Evolutionary conservation across 35 echinoderm and acorn worm genomes (phyloP).

Genomic region (Anneissia japonica): DNA sequence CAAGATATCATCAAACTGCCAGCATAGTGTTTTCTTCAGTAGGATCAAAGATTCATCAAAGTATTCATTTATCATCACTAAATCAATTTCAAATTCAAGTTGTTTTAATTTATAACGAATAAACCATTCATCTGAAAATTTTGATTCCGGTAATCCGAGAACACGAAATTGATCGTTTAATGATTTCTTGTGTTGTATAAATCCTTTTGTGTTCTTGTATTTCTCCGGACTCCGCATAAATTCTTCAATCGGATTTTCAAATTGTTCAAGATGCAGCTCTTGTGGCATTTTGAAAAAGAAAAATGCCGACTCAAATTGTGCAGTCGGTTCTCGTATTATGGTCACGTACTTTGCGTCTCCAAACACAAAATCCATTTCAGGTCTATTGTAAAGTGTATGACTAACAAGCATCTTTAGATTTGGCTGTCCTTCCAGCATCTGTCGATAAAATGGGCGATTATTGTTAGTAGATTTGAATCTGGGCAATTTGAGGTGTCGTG

Average conservation of each 20-base stretch:
- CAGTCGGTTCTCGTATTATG: not conserved
- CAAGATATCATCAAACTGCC: not conserved
- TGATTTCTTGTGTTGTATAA: not conserved
- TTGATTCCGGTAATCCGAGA: not conserved
- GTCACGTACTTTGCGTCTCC: not conserved
- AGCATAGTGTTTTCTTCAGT: constrained; percentile 1
- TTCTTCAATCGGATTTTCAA: not conserved
- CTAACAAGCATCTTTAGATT: not conserved
- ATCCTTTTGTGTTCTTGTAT: not conserved
- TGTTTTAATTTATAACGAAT: not conserved
- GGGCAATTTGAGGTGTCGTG: not conserved
- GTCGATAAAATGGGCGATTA: not conserved
- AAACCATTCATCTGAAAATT: not conserved
- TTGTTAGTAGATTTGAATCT: not conserved
- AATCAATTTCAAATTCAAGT: not conserved
- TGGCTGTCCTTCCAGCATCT: not conserved
- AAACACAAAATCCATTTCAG: not conserved
- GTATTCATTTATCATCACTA: not conserved
- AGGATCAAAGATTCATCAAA: constrained; percentile 14
- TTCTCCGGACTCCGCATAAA: not conserved
- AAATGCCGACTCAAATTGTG: not conserved
- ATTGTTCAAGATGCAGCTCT: not conserved
- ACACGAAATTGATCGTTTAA: not conserved
- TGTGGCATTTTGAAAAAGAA: not conserved
- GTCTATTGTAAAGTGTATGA: not conserved